Evolutionary conservation across 2,797 vertebrate genomes (phyloP).

Genomic region (Cetoscarus ocellatus): DNA sequence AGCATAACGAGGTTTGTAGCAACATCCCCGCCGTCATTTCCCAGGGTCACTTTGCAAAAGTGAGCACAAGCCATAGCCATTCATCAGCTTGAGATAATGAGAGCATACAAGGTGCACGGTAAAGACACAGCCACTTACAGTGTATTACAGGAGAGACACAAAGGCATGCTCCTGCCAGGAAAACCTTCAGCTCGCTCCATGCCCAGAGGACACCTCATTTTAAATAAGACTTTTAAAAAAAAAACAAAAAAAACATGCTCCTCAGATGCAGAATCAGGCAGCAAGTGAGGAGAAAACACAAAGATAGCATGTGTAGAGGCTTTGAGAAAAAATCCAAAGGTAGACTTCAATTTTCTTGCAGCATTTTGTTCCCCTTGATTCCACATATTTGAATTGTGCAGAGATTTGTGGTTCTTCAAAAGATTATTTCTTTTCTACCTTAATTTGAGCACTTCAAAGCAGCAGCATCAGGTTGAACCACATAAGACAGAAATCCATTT

Average conservation of each 20-base stretch:
- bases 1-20: constrained; percentile 57
- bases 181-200: constrained; percentile 57
- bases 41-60: constrained; percentile 84
- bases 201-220: constrained; percentile 52
- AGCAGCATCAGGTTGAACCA: constrained; percentile 36
- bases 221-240: constrained; percentile 64
- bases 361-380: constrained; percentile 21
- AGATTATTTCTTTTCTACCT: constrained; percentile 41
- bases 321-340: constrained; percentile 27
- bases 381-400: constrained; percentile 31
- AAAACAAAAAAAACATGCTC: constrained; percentile 37
- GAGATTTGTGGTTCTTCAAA: constrained; percentile 40
- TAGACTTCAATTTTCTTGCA: constrained; percentile 17
- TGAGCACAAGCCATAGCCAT: constrained; percentile 72
- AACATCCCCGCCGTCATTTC: constrained; percentile 74
- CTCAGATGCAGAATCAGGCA: constrained; percentile 29
- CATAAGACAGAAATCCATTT: constrained; percentile 58
- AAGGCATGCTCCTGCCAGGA: constrained; percentile 57
- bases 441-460: constrained; percentile 52
- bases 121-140: constrained; percentile 76
- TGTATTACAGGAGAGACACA: constrained; percentile 73
- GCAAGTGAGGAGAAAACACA: constrained; percentile 33
- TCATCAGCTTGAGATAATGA: constrained; percentile 87
- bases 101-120: constrained; percentile 75
- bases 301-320: constrained; percentile 32